Conservation (phyloP, 2,888 invertebrate species). For the Epiperipatus broadwayi region DNA sequence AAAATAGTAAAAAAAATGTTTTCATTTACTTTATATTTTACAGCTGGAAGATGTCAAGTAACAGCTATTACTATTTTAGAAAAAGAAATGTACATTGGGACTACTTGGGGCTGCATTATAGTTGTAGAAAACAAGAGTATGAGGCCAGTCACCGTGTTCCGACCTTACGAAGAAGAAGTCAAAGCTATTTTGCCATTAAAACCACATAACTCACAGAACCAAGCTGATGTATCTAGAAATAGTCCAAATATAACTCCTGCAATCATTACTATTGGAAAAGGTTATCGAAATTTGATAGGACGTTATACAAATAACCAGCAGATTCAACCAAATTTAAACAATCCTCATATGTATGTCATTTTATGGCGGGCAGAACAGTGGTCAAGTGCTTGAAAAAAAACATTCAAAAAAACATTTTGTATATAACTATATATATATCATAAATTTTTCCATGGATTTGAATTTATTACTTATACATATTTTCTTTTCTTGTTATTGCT, state of each 20-base stretch:
- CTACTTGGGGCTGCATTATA: slow-evolving; percentile 82
- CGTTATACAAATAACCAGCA: slow-evolving; percentile 22
- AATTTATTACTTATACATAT: too few species aligned
- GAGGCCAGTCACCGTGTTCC: slow-evolving; percentile 72
- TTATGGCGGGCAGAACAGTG: slow-evolving; percentile 53
- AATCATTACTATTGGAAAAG: slow-evolving; percentile 58
- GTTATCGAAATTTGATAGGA: slow-evolving; percentile 51
- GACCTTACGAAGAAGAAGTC: slow-evolving; percentile 69
- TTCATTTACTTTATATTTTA: slow-evolving; percentile 14
- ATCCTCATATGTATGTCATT: slow-evolving; percentile 41
- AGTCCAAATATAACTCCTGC: slow-evolving; percentile 21
- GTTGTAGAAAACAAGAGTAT: slow-evolving; percentile 61
- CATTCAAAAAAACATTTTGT: too few species aligned
- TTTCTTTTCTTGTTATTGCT: too few species aligned
- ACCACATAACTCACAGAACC: not conserved
- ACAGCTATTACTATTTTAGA: slow-evolving; percentile 46
- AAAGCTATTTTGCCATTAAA: slow-evolving; percentile 28
- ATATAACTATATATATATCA: too few species aligned
- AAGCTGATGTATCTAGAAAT: not conserved
- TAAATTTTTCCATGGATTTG: too few species aligned
- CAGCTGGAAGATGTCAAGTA: slow-evolving; percentile 38
- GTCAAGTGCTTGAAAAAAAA: slow-evolving; percentile 22
- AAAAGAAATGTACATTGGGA: slow-evolving; percentile 61
- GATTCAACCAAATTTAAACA: slow-evolving; percentile 13
- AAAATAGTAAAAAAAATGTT: slow-evolving; percentile 4